phyloP scores from a whole-genome alignment of 2,888 invertebrate species.

The Caradrina clavipalpis region DNA sequence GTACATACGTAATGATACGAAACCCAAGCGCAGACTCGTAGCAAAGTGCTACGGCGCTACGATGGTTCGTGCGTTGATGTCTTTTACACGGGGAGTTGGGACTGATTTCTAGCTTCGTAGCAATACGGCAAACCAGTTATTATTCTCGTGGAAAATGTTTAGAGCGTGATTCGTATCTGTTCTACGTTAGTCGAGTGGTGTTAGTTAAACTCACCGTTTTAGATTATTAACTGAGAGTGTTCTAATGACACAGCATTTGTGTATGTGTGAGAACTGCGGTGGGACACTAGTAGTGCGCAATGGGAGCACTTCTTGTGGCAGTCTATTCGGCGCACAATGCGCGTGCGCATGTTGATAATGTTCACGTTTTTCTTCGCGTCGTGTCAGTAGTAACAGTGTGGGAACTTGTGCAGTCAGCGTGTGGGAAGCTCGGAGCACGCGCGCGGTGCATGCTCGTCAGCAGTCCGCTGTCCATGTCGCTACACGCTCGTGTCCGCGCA shows the following conservation, averaged over 20 bases:
- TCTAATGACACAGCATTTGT: neutral
- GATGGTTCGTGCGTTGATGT: constrained; percentile 66
- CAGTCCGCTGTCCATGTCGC: too few relatives aligned
- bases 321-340: neutral
- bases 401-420: constrained; percentile 3
- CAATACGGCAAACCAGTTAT: neutral
- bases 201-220: neutral
- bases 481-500: too few relatives aligned
- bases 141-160: constrained; percentile 3
- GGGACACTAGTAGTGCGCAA: constrained; percentile 4
- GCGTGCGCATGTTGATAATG: neutral
- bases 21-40: neutral
- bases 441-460: neutral
- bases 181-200: too few relatives aligned
- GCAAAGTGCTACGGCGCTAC: constrained; percentile 39
- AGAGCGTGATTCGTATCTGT: too few relatives aligned
- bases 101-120: constrained; percentile 5
- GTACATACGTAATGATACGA: neutral
- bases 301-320: constrained; percentile 43
- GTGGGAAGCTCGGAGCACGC: neutral
- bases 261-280: neutral
- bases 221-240: too few relatives aligned
- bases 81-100: constrained; percentile 53
- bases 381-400: constrained; percentile 18
- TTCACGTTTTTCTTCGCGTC: constrained; percentile 43